Evolutionary conservation across 2,797 vertebrate species (phyloP).

Genomic region (Bucorvus abyssinicus): DNA sequence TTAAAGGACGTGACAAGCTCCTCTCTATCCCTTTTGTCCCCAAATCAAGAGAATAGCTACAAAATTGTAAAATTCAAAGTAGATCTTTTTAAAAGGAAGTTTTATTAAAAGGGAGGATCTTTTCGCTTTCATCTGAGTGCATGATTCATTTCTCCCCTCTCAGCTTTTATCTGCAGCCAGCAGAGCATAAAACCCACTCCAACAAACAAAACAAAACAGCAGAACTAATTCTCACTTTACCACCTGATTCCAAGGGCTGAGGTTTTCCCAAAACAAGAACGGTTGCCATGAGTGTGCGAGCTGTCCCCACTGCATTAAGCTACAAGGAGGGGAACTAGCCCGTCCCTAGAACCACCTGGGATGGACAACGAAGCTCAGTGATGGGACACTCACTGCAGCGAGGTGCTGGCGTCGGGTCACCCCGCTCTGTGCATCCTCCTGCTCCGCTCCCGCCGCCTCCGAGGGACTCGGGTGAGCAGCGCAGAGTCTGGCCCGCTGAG

Average conservation of each 20-base stretch:
- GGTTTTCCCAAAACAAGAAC: neutral
- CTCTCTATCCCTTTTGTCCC: neutral
- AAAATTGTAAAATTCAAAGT: neutral
- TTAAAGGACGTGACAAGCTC: neutral
- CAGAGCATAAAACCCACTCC: conserved; percentile 1
- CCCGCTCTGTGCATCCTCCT: neutral
- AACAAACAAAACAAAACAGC: neutral
- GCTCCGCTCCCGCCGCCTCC: neutral
- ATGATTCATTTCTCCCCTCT: neutral
- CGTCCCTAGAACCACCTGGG: neutral
- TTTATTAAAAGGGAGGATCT: neutral
- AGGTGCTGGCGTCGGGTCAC: neutral
- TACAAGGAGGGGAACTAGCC: neutral
- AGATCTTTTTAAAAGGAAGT: neutral
- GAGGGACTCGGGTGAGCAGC: neutral
- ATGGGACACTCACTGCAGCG: neutral
- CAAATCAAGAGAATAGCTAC: neutral
- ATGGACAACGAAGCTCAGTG: too few species aligned
- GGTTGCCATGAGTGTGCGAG: neutral
- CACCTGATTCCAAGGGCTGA: neutral
- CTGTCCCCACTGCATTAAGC: neutral
- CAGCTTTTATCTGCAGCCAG: neutral
- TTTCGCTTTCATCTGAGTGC: neutral
- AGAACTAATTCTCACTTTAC: neutral
- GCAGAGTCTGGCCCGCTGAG: neutral